Conservation (phyloP, 2,797 vertebrate genomes). For the Nothura maculosa region DNA sequence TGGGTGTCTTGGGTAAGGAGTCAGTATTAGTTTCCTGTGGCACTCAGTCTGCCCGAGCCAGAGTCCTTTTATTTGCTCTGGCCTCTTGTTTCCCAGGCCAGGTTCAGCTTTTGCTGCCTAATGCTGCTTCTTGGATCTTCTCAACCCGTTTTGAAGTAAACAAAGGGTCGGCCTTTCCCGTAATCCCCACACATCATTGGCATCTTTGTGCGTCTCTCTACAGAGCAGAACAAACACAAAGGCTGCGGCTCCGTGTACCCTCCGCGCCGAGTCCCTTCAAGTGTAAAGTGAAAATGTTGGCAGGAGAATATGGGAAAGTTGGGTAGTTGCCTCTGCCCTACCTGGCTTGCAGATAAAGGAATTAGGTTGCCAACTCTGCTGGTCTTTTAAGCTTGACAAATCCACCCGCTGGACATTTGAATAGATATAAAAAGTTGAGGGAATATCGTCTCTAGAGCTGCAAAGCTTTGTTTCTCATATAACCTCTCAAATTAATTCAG, state of each 20-base stretch:
- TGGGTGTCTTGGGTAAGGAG: background rate
- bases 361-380: background rate
- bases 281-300: slow-evolving; percentile 31
- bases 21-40: background rate
- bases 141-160: background rate
- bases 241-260: background rate
- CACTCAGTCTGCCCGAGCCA: fast-evolving
- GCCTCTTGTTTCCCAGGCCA: background rate
- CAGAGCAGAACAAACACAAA: slow-evolving; percentile 44
- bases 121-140: slow-evolving; percentile 8
- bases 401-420: background rate
- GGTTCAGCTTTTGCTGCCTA: background rate
- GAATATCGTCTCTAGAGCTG: background rate
- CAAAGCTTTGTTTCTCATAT: slow-evolving; percentile 14
- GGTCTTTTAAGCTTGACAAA: slow-evolving; percentile 31
- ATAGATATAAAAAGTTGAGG: background rate
- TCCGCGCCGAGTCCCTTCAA: background rate
- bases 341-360: slow-evolving; percentile 63
- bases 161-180: slow-evolving; percentile 29
- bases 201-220: background rate
- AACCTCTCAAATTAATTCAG: background rate
- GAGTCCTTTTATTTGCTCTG: background rate
- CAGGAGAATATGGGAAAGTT: background rate
- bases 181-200: slow-evolving; percentile 20
- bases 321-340: slow-evolving; percentile 31